Evolutionary conservation across 2,888 invertebrate genomes (phyloP), one percentile per base, ranked within the genome.

Genomic region (Phyllotreta striolata): DNA sequence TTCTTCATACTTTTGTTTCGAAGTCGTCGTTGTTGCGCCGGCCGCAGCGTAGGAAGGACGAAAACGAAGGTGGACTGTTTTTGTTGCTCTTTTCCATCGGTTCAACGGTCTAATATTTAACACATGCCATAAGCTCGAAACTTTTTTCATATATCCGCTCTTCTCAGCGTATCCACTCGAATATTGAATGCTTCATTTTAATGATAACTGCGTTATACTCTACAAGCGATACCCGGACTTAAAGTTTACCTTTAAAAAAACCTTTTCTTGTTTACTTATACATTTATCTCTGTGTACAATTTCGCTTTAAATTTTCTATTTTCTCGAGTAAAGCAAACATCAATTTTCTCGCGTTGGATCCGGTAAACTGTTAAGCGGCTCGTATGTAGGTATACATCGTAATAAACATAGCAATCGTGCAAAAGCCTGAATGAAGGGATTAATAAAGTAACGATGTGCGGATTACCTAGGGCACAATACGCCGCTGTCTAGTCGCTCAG

Each of bases 41-140:
- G 43, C 12, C 54, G 58, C 55, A 44, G 59, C 55, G 57, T 47
- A 63, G 54, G 67, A 67, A 24, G 54, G 67, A 59, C 64, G 54
- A 67, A 67, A 67, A 65, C 24, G 24, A 24, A 63, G 55, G 61
- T 61, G 63, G 52, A 64, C 60, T 10, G 66, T 57, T 66, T 63
- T 66, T 61, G 52, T 51, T 13, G 14, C 41, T 12, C 55, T 60
- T 47, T 56, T 60, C 54, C 37, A 35, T 24, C 55, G 47, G 64
- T 67, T 67, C 64, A 65, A 62, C 38, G 61, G 63, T 67, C 65
- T 61, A 65, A 65, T 65, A 63, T 65, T 67, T 65, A 63, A 63
- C 67, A 67, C 67, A 67, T 65, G 67, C 58, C 61, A 40, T 9
- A 51, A 51, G 37, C 35, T 55, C 12, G 43, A 55, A 13, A 24